Conservation (phyloP, 1,140 invertebrate genomes). For the Bradysia coprophila region DNA sequence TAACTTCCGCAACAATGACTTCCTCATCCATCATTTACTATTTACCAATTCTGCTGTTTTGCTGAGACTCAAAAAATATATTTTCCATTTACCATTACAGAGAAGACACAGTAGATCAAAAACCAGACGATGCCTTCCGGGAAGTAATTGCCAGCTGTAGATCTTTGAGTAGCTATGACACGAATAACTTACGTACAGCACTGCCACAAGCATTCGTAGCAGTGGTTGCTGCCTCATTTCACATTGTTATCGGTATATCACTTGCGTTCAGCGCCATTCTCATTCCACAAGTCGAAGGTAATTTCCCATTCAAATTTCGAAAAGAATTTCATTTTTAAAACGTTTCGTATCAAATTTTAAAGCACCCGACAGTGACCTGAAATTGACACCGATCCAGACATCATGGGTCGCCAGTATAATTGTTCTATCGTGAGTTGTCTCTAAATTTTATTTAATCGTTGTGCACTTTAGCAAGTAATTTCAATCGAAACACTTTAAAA, state of each 20-base stretch:
- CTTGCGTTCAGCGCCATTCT: slow-evolving; percentile 35
- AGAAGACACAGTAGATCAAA: slow-evolving; percentile 8
- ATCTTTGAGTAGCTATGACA: slow-evolving; percentile 20
- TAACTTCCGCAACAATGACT: too few relatives aligned
- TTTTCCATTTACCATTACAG: slow-evolving; percentile 1
- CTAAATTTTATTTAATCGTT: too few relatives aligned
- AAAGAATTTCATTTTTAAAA: too few relatives aligned
- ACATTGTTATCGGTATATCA: slow-evolving; percentile 32
- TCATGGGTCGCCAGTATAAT: slow-evolving; percentile 33
- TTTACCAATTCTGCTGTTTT: too few relatives aligned
- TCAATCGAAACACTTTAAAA: too few relatives aligned
- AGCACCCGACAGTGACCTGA: slow-evolving; percentile 17
- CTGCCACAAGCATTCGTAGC: slow-evolving; percentile 25
- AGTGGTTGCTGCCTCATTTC: slow-evolving; percentile 31
- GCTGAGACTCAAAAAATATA: too few relatives aligned
- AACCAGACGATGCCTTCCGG: slow-evolving; percentile 18
- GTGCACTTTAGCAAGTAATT: too few relatives aligned
- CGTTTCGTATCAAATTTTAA: too few relatives aligned
- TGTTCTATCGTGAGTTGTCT: too few relatives aligned
- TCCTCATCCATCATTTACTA: too few relatives aligned
- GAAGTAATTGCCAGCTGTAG: slow-evolving; percentile 22
- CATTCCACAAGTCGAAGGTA: slow-evolving; percentile 32
- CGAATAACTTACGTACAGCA: slow-evolving; percentile 13
- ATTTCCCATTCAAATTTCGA: too few relatives aligned
- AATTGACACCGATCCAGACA: slow-evolving; percentile 20